phyloP scores from a whole-genome alignment of 1,140 invertebrate genomes.

The Drosophila pseudoananassae region DNA sequence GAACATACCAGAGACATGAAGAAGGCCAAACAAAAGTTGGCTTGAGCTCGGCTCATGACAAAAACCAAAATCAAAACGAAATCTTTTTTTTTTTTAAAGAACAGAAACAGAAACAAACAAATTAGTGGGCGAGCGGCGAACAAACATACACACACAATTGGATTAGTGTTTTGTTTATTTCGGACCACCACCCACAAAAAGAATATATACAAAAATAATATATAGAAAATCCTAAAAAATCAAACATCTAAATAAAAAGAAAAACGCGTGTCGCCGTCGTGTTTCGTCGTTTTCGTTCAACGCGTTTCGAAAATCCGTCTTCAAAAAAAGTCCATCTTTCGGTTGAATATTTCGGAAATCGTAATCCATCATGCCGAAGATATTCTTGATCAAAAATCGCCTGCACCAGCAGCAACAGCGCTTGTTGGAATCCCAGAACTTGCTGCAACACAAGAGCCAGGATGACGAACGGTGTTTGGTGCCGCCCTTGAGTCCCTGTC shows the following conservation, averaged over 20 bases:
- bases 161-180: conserved; percentile 82
- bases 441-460: conserved; percentile 86
- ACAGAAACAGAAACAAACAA: conserved; percentile 8
- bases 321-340: not conserved
- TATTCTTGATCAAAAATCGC: conserved; percentile 94
- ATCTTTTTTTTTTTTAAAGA: conserved; percentile 20
- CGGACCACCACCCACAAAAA: conserved; percentile 21
- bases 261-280: conserved; percentile 33
- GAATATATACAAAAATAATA: conserved; percentile 11
- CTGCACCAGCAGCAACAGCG: conserved; percentile 94
- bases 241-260: conserved; percentile 1
- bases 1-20: conserved; percentile 46
- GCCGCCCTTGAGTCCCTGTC: conserved; percentile 83
- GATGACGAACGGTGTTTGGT: conserved; percentile 77
- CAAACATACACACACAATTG: conserved; percentile 80
- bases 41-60: conserved; percentile 49
- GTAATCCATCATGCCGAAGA: conserved; percentile 90
- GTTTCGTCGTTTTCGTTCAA: conserved; percentile 9
- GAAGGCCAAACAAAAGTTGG: conserved; percentile 40
- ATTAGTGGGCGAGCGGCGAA: conserved; percentile 40
- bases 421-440: conserved; percentile 91
- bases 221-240: conserved; percentile 7
- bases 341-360: not conserved
- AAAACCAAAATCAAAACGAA: conserved; percentile 33
- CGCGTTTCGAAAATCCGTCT: not conserved